phyloP scores from a whole-genome alignment of 2,797 vertebrate genomes.

The Lagocephalus sceleratus region DNA sequence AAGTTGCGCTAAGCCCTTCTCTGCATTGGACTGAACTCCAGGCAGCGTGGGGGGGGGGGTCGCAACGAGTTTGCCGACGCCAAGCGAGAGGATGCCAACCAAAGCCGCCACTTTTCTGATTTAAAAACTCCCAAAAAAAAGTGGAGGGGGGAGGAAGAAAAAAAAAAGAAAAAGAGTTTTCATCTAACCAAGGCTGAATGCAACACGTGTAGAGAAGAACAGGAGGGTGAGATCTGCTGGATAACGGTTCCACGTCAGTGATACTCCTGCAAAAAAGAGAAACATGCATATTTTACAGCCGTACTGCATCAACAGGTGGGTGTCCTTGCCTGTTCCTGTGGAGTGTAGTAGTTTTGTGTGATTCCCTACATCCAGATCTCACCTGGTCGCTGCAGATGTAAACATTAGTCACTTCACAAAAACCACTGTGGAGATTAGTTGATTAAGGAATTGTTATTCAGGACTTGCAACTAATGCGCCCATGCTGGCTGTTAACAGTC shows the following conservation, averaged over 20 bases:
- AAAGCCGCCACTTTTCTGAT: neutral
- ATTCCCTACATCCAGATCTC: neutral
- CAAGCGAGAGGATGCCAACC: conserved; percentile 2
- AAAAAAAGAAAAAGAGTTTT: neutral
- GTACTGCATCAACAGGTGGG: conserved; percentile 80
- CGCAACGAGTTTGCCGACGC: neutral
- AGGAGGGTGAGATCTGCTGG: conserved; percentile 18
- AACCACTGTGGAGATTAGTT: too few relatives aligned
- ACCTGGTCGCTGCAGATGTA: neutral
- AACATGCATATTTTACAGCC: conserved; percentile 78
- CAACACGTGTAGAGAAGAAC: conserved; percentile 7
- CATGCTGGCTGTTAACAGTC: too few relatives aligned
- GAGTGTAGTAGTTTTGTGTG: conserved; percentile 5
- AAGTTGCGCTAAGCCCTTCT: neutral
- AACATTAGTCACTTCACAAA: too few relatives aligned
- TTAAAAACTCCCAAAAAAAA: neutral
- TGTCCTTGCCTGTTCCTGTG: conserved; percentile 2
- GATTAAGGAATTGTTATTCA: too few relatives aligned
- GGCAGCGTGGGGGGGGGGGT: too few relatives aligned
- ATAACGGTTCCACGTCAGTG: conserved; percentile 7
- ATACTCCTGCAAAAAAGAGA: conserved; percentile 23
- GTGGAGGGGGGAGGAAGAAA: neutral
- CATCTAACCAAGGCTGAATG: conserved; percentile 7
- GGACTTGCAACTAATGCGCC: too few relatives aligned
- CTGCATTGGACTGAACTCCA: conserved; percentile 2